Evolutionary conservation across 1,140 invertebrate genomes (phyloP).

Genomic region (Hyposmocoma kahamanoa): DNA sequence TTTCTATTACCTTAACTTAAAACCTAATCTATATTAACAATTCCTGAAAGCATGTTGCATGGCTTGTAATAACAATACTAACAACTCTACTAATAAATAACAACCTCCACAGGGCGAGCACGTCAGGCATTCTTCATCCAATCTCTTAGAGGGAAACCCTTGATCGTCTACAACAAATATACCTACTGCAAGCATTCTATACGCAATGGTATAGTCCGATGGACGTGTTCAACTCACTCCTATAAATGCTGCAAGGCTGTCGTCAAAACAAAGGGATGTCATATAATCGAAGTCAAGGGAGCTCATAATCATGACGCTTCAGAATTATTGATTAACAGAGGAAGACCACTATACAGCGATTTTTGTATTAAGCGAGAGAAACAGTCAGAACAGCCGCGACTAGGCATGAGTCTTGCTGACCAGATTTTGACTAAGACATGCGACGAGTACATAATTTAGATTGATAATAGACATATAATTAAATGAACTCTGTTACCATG

Average conservation of each 20-base stretch:
- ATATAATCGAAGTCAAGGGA: constrained; percentile 49
- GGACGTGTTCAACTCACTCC: constrained; percentile 59
- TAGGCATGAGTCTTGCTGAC: too few relatives aligned
- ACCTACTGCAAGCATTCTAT: constrained; percentile 51
- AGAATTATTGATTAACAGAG: constrained; percentile 40
- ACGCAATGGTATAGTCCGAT: constrained; percentile 39
- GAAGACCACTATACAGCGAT: constrained; percentile 11
- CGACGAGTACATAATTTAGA: too few relatives aligned
- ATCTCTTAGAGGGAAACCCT: constrained; percentile 50
- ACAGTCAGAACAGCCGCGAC: too few relatives aligned
- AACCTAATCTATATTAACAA: too few relatives aligned
- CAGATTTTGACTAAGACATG: too few relatives aligned
- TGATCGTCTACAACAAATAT: constrained; percentile 50
- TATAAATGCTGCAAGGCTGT: constrained; percentile 58
- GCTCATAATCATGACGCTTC: constrained; percentile 53
- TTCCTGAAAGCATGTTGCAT: too few relatives aligned
- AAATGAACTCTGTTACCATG: too few relatives aligned
- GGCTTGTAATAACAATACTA: too few relatives aligned
- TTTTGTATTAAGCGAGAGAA: constrained; percentile 10
- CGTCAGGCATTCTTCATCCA: constrained; percentile 33
- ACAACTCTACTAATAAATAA: too few relatives aligned
- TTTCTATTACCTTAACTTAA: too few relatives aligned
- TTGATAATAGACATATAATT: too few relatives aligned
- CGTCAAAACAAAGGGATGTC: constrained; percentile 40
- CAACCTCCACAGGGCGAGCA: constrained; percentile 1